phyloP scores from a whole-genome alignment of 2,888 invertebrate genomes.

The Thalpophila matura region DNA sequence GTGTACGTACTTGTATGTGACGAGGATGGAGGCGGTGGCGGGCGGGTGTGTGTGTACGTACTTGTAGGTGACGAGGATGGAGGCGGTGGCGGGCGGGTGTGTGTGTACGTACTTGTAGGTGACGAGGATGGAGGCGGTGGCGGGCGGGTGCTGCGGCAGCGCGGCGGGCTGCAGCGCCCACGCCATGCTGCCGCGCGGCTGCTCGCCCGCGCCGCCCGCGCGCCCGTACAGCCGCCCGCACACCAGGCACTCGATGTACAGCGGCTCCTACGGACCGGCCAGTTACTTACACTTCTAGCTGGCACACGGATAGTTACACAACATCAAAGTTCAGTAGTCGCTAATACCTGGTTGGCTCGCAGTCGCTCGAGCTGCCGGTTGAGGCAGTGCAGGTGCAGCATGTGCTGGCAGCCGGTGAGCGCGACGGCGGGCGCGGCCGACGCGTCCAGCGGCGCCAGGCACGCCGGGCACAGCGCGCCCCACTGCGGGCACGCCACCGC shows the following conservation, averaged over 20 bases:
- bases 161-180: conserved; percentile 94
- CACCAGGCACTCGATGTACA: conserved; percentile 96
- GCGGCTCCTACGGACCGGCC: too few relatives aligned
- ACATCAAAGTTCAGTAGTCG: too few relatives aligned
- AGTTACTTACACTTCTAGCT: too few relatives aligned
- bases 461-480: conserved; percentile 94
- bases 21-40: too few relatives aligned
- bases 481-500: conserved; percentile 92
- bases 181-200: conserved; percentile 93
- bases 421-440: conserved; percentile 66
- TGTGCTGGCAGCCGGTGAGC: conserved; percentile 94
- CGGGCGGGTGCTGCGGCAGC: conserved; percentile 90
- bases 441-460: conserved; percentile 91
- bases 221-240: conserved; percentile 95
- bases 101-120: conserved; percentile 80
- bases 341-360: conserved; percentile 38
- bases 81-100: too few relatives aligned
- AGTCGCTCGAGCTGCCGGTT: conserved; percentile 91
- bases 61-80: too few relatives aligned
- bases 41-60: too few relatives aligned
- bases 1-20: too few relatives aligned
- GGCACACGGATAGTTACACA: too few relatives aligned
- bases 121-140: conserved; percentile 95
- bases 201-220: conserved; percentile 90
- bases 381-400: conserved; percentile 95